Evolutionary conservation across 2,113 vertebrate species (phyloP).

Genomic region (Tenrec ecaudatus): DNA sequence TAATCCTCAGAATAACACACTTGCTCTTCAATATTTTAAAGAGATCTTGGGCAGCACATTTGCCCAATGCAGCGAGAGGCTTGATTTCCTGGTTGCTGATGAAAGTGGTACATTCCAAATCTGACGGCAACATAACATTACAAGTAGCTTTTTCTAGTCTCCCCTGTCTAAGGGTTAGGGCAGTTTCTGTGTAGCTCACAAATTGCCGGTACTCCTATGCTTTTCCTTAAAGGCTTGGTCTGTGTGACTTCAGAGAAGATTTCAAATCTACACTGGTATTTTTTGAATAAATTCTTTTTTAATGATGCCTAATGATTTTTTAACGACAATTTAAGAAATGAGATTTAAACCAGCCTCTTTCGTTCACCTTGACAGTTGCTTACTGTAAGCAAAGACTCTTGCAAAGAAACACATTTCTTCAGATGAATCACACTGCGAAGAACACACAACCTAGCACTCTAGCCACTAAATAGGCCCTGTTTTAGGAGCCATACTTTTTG

Average conservation of each 20-base stretch:
- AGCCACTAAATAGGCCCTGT: background rate
- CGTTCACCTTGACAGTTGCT: background rate
- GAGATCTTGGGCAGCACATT: no score
- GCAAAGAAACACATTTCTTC: constrained; percentile 42
- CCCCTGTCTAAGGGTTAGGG: background rate
- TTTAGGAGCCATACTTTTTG: background rate
- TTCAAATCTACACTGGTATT: constrained; percentile 46
- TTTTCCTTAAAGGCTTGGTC: constrained; percentile 4
- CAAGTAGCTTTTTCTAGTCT: background rate
- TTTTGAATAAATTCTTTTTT: constrained; percentile 68
- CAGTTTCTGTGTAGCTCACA: background rate
- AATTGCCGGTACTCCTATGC: background rate
- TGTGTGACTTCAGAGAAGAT: constrained; percentile 56
- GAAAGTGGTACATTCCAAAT: background rate
- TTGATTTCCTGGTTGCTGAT: no score
- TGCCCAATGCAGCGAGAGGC: no score
- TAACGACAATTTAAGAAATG: constrained; percentile 53
- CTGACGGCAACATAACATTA: background rate
- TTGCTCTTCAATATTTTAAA: background rate
- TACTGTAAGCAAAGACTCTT: constrained; percentile 3
- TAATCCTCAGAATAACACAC: background rate
- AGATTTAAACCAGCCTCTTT: constrained; percentile 43
- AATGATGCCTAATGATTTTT: constrained; percentile 68
- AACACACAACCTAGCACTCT: background rate
- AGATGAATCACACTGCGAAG: background rate